Conservation (phyloP, 2,113 vertebrate genomes). For the Alouatta palliata region DNA sequence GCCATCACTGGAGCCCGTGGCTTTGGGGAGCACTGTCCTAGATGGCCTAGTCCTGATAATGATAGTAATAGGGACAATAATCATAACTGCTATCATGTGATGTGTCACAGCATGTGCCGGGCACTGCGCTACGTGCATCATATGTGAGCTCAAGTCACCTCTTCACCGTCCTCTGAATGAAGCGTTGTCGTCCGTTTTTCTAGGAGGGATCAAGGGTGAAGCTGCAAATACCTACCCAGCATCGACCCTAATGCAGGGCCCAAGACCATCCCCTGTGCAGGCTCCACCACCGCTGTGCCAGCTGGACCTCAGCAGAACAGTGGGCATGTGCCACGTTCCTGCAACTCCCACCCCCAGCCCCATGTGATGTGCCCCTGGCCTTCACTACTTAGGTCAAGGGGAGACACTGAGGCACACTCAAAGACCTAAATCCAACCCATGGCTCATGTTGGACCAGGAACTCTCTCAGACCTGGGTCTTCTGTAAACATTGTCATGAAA, state of each 20-base stretch:
- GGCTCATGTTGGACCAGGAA: accelerated
- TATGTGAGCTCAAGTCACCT: background rate
- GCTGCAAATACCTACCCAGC: too few relatives aligned
- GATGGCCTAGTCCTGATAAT: background rate
- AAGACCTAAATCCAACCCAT: background rate
- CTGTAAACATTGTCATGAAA: background rate
- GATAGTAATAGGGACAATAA: too few relatives aligned
- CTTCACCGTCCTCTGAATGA: accelerated
- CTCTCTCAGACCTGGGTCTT: background rate
- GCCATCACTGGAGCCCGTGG: background rate
- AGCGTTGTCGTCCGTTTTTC: background rate
- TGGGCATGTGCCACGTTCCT: too few relatives aligned
- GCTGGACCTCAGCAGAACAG: background rate
- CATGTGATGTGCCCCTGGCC: background rate
- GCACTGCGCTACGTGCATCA: accelerated
- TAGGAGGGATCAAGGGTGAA: too few relatives aligned
- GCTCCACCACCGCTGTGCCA: accelerated
- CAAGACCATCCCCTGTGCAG: background rate
- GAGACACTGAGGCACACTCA: background rate
- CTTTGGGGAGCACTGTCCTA: background rate
- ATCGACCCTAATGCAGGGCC: accelerated
- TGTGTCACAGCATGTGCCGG: background rate
- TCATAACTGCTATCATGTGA: background rate
- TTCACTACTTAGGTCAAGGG: accelerated
- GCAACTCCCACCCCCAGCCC: background rate